These are phyloP conservation scores for Thymelicus sylvestris DNA, from an alignment of 2,888 invertebrate species.

Conservation along the genomic window DNA sequence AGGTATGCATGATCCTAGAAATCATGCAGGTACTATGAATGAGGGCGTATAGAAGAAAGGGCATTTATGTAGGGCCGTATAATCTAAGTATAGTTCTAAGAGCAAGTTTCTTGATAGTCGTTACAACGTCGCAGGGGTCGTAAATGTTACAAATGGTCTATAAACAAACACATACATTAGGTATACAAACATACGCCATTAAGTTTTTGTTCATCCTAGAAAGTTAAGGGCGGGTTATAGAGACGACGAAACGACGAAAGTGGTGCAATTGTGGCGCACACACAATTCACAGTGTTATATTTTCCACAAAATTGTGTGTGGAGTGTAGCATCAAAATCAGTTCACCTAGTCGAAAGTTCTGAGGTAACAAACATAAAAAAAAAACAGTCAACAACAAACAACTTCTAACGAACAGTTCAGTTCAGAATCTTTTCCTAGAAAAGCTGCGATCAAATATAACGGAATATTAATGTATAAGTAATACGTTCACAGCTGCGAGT, in stretches of 20 bases:
- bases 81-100: background rate
- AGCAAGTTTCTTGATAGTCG: background rate
- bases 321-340: too few species aligned
- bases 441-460: background rate
- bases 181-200: conserved; percentile 1
- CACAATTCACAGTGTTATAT: too few species aligned
- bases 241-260: background rate
- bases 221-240: background rate
- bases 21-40: too few species aligned
- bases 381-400: too few species aligned
- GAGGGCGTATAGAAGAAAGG: too few species aligned
- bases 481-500: background rate
- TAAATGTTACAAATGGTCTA: conserved; percentile 11
- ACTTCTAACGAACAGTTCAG: too few species aligned
- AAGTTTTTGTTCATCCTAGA: conserved; percentile 21
- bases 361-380: too few species aligned
- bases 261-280: too few species aligned
- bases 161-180: conserved; percentile 23
- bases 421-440: too few species aligned
- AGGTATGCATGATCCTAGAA: too few species aligned
- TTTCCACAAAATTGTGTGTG: too few species aligned
- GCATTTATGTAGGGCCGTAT: background rate
- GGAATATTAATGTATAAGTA: background rate
- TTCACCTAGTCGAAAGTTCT: too few species aligned
- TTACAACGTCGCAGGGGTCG: background rate